Evolutionary conservation across 2,888 invertebrate species (phyloP), one percentile per base, ranked within the genome.

Genomic region (Xylocampa areola): DNA sequence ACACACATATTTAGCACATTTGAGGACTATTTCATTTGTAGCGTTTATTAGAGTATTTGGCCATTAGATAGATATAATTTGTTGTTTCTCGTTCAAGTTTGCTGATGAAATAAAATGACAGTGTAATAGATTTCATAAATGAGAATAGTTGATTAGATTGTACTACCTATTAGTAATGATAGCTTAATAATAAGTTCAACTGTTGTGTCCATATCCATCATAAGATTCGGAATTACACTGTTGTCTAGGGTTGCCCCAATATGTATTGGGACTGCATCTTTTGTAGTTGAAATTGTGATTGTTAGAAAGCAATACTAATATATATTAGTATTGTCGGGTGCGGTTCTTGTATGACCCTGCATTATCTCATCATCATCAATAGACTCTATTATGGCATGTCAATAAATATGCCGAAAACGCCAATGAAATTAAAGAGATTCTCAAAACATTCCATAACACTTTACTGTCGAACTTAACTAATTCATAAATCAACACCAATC

Each of bases 131-230:
- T 49, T 35, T 58, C 16, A 25, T 36, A 19, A 36, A 63, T 5
- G 33, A 6, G 13, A 47, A 44, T 17, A 36, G 11, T 49, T 49
- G 32, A 72, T 58, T 71, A 43, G 19, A 64, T 66, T 49, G 33
- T 50, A 51, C 37, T 52, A 43, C 44, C 37, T 55, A 39, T 30
- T 39, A 45, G 39, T 66, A 66, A 77, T 77, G 62, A 77, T 76
- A 64, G 59, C 63, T 73, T 70, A 63, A 77, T 66, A 57, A 61
- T 64, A 66, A 59, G 63, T 58, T 60, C 55, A 60, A 65, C 39
- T 60, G 57, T 66, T 64, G 50, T 74, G 62, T 47, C 45, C 62
- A 48, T 62, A 75, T 68, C 68, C 63, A 60, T 59, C 69, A 72
- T 67, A 64, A 59, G 33, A 67, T 60, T 66, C 44, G 36, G 69